Conservation (phyloP, 2,888 invertebrate species). For the Scaptomyza reducta region DNA sequence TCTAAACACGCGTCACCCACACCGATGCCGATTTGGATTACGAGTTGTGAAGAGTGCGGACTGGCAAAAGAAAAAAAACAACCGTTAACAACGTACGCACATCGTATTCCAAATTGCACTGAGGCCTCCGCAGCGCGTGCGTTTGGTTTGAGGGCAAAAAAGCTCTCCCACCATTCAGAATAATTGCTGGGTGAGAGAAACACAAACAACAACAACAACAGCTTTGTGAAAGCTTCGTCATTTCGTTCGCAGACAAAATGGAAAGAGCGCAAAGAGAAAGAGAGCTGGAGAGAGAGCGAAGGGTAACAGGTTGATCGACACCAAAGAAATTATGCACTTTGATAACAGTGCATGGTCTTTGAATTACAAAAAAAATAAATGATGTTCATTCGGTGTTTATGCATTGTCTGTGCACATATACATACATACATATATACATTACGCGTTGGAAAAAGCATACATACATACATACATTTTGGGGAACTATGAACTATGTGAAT, state of each 20-base stretch:
- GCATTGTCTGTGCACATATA: too few relatives aligned
- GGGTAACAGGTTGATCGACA: constrained; percentile 32
- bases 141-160: constrained; percentile 51
- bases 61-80: constrained; percentile 32
- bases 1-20: constrained; percentile 40
- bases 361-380: not conserved
- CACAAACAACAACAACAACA: constrained; percentile 6
- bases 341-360: constrained; percentile 28
- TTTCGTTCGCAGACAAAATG: not conserved
- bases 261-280: not conserved
- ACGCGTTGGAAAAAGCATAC: too few relatives aligned
- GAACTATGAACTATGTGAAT: too few relatives aligned
- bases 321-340: constrained; percentile 18
- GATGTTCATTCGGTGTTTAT: too few relatives aligned
- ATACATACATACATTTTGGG: too few relatives aligned
- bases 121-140: constrained; percentile 36
- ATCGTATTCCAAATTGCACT: constrained; percentile 44
- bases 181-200: constrained; percentile 18
- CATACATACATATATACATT: too few relatives aligned
- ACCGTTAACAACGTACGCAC: constrained; percentile 57
- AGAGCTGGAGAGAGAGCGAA: not conserved
- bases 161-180: constrained; percentile 36
- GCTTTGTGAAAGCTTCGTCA: constrained; percentile 38
- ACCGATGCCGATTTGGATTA: constrained; percentile 11
- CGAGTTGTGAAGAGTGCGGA: constrained; percentile 2